Percentiles rank a stretch among this genome's conserved stretches.
phyloP scores from a whole-genome alignment of 2,888 invertebrate species.

The Lordiphosa fenestrarum region DNA sequence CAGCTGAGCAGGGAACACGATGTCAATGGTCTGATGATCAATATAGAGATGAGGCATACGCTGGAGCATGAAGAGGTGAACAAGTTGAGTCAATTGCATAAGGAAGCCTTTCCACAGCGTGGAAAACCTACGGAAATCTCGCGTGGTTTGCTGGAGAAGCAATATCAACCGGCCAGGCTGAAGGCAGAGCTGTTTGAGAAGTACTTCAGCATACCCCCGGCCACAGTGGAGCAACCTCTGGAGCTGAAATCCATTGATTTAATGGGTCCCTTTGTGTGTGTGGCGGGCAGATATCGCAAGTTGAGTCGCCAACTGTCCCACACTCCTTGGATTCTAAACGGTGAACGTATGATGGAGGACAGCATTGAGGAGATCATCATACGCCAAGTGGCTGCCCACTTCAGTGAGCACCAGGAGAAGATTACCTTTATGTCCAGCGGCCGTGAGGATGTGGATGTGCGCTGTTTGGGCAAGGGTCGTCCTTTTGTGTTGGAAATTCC shows the following conservation, averaged over 20 bases:
- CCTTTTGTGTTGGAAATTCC: slow-evolving; percentile 95
- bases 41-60: slow-evolving; percentile 80
- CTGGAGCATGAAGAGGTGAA: slow-evolving; percentile 83
- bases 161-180: slow-evolving; percentile 81
- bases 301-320: slow-evolving; percentile 92
- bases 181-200: slow-evolving; percentile 81
- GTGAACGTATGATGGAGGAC: slow-evolving; percentile 88
- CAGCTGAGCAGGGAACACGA: slow-evolving; percentile 82
- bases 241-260: slow-evolving; percentile 67
- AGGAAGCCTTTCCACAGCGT: slow-evolving; percentile 61
- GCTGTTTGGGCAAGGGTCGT: slow-evolving; percentile 94
- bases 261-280: slow-evolving; percentile 77
- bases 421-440: slow-evolving; percentile 95
- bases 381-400: slow-evolving; percentile 83
- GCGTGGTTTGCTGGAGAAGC: slow-evolving; percentile 84
- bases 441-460: slow-evolving; percentile 97
- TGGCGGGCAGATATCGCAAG: slow-evolving; percentile 88
- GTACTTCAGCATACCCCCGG: slow-evolving; percentile 82
- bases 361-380: slow-evolving; percentile 95
- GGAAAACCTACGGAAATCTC: slow-evolving; percentile 82
- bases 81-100: slow-evolving; percentile 77
- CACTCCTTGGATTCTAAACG: slow-evolving; percentile 88
- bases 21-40: slow-evolving; percentile 81
- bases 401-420: slow-evolving; percentile 76
- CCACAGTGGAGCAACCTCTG: slow-evolving; percentile 75